Conservation (phyloP, 2,113 vertebrate genomes). For the Pluvialis apricaria region DNA sequence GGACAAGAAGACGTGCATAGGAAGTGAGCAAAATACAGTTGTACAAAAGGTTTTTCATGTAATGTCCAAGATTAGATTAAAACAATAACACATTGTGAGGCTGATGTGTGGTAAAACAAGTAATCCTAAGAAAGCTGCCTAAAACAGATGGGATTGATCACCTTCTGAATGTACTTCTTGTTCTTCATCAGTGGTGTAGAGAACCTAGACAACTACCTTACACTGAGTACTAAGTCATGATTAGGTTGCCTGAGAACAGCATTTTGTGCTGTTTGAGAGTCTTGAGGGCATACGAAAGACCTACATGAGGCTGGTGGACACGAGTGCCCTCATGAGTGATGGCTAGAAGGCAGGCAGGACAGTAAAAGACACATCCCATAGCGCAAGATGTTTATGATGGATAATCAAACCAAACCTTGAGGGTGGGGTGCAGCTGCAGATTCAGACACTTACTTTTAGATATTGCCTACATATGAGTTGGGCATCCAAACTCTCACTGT, state of each 20-base stretch:
- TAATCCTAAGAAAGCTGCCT: background rate
- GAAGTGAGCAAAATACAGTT: background rate
- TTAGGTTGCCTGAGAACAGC: background rate
- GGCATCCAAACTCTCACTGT: accelerated
- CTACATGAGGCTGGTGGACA: background rate
- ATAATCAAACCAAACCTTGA: accelerated
- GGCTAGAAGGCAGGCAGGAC: background rate
- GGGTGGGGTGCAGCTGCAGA: background rate
- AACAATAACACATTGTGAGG: background rate
- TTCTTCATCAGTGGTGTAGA: background rate
- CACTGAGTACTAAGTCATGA: background rate
- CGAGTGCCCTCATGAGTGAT: background rate
- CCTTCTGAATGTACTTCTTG: background rate
- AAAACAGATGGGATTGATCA: background rate
- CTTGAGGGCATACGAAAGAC: background rate
- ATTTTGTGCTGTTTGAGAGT: background rate
- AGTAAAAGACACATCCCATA: background rate
- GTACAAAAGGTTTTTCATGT: background rate
- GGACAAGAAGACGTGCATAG: background rate
- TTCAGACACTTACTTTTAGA: background rate
- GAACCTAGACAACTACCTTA: background rate
- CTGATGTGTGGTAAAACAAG: background rate
- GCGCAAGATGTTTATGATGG: accelerated
- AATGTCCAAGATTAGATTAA: background rate
- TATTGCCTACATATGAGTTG: background rate